Evolutionary conservation across 2,113 vertebrate genomes (phyloP), one percentile per base, ranked within the genome.

Genomic region (Pongo pygmaeus): DNA sequence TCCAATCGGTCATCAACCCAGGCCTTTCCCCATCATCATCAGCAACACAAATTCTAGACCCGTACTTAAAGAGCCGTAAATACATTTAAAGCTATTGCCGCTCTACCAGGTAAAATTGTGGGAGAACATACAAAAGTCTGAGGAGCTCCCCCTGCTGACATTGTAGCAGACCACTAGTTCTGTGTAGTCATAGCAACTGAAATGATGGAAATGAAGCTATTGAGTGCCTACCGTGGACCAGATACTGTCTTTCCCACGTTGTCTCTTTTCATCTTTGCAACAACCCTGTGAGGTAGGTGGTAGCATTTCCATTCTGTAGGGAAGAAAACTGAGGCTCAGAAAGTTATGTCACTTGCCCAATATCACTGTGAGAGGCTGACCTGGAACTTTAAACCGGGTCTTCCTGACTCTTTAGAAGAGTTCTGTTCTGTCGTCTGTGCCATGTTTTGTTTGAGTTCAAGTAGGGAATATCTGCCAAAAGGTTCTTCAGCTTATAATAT

Each of bases 61-160:
- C 52, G 18, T 83, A 64, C 43, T 81, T 40, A 64, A 70, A 96
- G 64, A 52, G n/a, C 7, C 86, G 8, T 64, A 83, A 91, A 86
- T 86, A 84, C 17, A 78, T 91, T 84, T 92, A 95, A 96, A 94
- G 70, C 74, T 95, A 23, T 22, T 46, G 32, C 61, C 85, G 10
- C 40, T 90, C 40, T 77, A n/a, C 23, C 25, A 84, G 13, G n/a
- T 93, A 3, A 61, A 43, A 94, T 93, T 93, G 79, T 38, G 12
- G 74, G 72, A 50, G 93, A 95, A 84, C 72, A 55, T 40, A 86
- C 72, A 50, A 75, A 96, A 96, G 87, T 80, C 91, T 75, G 6
- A 9, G 96, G 93, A 98, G 94, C 96, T 97, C 97, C 92, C 89
- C 55, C 88, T 93, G 94, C 32, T 90, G 96, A 96, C 89, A 77